These are phyloP conservation scores for Muscina levida DNA, from an alignment of 2,888 invertebrate genomes.

Conservation along the genomic window DNA sequence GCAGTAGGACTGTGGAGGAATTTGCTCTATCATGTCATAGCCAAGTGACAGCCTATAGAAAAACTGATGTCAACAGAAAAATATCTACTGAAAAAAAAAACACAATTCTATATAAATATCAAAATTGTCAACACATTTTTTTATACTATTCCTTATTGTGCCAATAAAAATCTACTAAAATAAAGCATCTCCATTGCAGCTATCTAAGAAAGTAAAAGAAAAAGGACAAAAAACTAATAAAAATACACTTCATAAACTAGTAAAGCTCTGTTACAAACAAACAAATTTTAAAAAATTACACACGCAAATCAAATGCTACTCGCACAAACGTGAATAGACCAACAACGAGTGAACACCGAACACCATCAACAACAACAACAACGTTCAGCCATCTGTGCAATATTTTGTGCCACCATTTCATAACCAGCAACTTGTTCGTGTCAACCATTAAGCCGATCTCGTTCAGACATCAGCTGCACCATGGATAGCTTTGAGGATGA, in stretches of 20 bases:
- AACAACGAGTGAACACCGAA: constrained; percentile 14
- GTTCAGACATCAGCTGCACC: constrained; percentile 31
- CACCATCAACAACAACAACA: constrained; percentile 13
- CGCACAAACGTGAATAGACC: too few relatives aligned
- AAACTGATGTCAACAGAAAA: too few relatives aligned
- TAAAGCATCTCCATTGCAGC: constrained; percentile 55
- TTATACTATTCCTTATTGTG: too few relatives aligned
- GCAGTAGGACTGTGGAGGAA: too few relatives aligned
- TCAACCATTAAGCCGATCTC: constrained; percentile 1
- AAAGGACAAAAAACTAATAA: constrained; percentile 19
- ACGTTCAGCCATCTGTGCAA: background rate
- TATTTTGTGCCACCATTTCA: background rate
- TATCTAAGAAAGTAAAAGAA: constrained; percentile 47
- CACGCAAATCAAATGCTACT: background rate
- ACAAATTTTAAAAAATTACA: background rate
- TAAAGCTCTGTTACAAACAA: background rate
- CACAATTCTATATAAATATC: too few relatives aligned
- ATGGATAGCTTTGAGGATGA: constrained; percentile 77
- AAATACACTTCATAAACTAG: constrained; percentile 1
- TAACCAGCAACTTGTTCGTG: too few relatives aligned
- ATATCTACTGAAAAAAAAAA: too few relatives aligned
- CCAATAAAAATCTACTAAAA: too few relatives aligned
- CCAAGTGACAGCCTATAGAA: too few relatives aligned
- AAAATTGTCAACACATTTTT: too few relatives aligned
- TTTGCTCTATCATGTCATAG: too few relatives aligned